Evolutionary conservation across 2,888 invertebrate genomes (phyloP).

Genomic region (Agapetus fuscipes): DNA sequence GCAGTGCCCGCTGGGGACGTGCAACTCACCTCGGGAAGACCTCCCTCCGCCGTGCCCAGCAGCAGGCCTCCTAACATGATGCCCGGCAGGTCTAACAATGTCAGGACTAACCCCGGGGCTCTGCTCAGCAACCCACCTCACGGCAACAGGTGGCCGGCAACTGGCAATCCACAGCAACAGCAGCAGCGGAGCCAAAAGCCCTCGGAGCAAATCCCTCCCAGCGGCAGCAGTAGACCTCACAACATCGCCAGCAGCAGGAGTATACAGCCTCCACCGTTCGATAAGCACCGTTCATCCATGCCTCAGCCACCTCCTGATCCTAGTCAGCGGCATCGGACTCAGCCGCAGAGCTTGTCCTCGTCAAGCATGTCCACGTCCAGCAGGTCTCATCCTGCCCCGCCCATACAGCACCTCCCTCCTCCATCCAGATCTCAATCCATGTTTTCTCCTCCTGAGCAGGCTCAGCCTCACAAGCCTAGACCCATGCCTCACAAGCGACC

Average conservation of each 20-base stretch:
- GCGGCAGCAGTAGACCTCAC: not conserved
- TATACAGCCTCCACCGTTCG: constrained; percentile 19
- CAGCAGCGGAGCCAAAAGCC: constrained; percentile 21
- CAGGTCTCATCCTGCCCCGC: constrained; percentile 9
- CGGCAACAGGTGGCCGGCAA: constrained; percentile 25
- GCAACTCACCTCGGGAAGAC: not conserved
- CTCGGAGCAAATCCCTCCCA: constrained; percentile 8
- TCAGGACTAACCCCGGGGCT: too few species aligned
- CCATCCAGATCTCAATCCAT: constrained; percentile 29
- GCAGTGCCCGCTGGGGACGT: not conserved
- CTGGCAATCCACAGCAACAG: constrained; percentile 26
- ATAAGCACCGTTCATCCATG: constrained; percentile 28
- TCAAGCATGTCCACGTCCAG: constrained; percentile 27
- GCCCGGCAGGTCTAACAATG: too few species aligned
- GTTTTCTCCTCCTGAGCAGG: constrained; percentile 22
- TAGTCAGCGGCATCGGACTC: constrained; percentile 22
- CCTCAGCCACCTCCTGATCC: constrained; percentile 25
- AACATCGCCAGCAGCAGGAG: constrained; percentile 10
- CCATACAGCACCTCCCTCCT: constrained; percentile 24
- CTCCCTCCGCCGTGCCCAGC: not conserved
- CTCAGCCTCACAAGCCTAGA: constrained; percentile 23
- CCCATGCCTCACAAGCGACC: constrained; percentile 12
- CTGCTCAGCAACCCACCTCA: too few species aligned
- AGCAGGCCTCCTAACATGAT: not conserved
- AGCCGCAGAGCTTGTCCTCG: constrained; percentile 27